phyloP scores from a whole-genome alignment of 2,113 vertebrate genomes.

The Istiophorus platypterus region DNA sequence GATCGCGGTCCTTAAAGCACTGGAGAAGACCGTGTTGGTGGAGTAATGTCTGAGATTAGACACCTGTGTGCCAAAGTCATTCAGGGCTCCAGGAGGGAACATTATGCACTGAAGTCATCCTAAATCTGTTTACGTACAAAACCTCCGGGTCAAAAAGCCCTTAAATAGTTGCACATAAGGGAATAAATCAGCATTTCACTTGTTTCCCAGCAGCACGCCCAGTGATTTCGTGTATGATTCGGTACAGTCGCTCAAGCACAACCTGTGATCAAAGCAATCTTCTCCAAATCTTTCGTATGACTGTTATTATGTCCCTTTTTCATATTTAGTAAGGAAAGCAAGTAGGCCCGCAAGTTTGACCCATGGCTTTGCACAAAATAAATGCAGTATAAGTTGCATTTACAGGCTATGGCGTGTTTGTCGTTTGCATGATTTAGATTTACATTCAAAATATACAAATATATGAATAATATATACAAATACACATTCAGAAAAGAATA shows the following conservation, averaged over 20 bases:
- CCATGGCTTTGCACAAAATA: no score
- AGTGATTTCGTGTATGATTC: background rate
- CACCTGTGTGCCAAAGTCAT: background rate
- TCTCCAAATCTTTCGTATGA: no score
- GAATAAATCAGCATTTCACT: background rate
- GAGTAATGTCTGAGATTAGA: constrained; percentile 34
- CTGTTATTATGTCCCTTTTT: no score
- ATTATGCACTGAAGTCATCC: background rate
- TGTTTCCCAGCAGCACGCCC: background rate
- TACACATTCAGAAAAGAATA: no score
- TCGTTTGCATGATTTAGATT: background rate
- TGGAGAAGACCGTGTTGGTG: constrained; percentile 6
- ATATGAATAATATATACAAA: no score
- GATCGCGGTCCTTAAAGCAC: background rate
- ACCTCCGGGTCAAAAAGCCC: background rate
- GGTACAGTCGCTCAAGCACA: no score
- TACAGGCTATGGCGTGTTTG: background rate
- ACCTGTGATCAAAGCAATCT: no score
- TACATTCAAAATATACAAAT: background rate
- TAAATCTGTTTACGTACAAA: background rate
- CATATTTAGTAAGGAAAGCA: no score
- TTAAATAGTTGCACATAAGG: background rate
- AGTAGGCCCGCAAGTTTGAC: background rate
- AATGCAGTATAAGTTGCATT: background rate
- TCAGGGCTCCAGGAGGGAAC: background rate